Conservation (phyloP, 2,888 invertebrate species). For the Metacarcinus magister region DNA sequence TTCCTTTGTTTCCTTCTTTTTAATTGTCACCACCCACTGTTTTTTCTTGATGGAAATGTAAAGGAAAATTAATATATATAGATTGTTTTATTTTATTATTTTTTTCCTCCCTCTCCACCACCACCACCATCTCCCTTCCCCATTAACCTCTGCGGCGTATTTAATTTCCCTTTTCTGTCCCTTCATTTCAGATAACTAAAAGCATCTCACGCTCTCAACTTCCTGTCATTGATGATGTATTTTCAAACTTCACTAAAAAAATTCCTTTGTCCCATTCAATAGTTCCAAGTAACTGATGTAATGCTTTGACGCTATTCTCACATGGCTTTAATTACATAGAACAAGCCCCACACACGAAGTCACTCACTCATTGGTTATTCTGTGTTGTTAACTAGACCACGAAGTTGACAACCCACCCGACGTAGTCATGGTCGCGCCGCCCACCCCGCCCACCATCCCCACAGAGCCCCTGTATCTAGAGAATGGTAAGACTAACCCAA, state of each 20-base stretch:
- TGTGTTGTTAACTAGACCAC: not conserved
- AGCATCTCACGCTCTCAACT: not conserved
- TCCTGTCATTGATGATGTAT: not conserved
- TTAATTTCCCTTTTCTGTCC: not conserved
- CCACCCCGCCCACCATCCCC: conserved; percentile 58
- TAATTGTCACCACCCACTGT: no score
- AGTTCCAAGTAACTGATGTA: not conserved
- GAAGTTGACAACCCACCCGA: conserved; percentile 46
- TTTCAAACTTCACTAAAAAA: not conserved
- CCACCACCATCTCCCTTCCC: not conserved
- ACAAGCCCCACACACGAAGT: not conserved
- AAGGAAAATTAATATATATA: no score
- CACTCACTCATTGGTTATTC: not conserved
- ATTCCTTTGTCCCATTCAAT: not conserved
- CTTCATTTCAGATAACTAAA: not conserved
- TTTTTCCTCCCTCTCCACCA: not conserved
- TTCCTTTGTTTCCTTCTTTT: no score
- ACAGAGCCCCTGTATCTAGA: conserved; percentile 44
- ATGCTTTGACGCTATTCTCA: not conserved
- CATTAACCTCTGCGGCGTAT: not conserved
- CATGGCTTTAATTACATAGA: not conserved
- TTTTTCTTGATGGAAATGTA: no score
- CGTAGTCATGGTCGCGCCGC: not conserved
- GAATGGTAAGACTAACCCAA: conserved; percentile 33
- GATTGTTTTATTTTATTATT: not conserved